Evolutionary conservation across 2,113 vertebrate species (phyloP).

Genomic region (Limnothrissa miodon): DNA sequence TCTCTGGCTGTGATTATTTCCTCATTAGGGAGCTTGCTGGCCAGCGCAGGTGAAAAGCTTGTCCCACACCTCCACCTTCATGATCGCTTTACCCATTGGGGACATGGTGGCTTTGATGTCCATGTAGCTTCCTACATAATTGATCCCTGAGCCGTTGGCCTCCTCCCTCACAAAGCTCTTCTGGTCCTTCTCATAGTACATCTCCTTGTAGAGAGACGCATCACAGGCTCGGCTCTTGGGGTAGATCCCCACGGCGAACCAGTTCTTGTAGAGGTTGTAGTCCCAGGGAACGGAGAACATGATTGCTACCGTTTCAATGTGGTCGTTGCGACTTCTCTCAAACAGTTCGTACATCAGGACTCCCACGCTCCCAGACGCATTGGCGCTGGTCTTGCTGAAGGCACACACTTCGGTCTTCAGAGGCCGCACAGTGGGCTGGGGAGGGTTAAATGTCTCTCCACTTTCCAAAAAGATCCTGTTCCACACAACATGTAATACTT

Average conservation of each 20-base stretch:
- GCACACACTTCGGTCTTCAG: slow-evolving; percentile 64
- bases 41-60: slow-evolving; percentile 51
- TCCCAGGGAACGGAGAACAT: slow-evolving; percentile 73
- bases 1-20: neutral
- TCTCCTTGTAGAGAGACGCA: slow-evolving; percentile 62
- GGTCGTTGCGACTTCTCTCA: slow-evolving; percentile 51
- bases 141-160: slow-evolving; percentile 63
- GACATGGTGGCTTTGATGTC: slow-evolving; percentile 67
- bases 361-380: slow-evolving; percentile 60
- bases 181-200: slow-evolving; percentile 68
- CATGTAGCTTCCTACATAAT: slow-evolving; percentile 52
- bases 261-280: slow-evolving; percentile 71
- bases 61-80: slow-evolving; percentile 73
- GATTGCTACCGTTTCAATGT: slow-evolving; percentile 60
- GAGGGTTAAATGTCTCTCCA: slow-evolving; percentile 64
- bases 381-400: slow-evolving; percentile 56
- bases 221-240: slow-evolving; percentile 57
- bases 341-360: slow-evolving; percentile 72
- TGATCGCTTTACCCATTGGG: slow-evolving; percentile 58
- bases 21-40: slow-evolving; percentile 43
- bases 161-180: slow-evolving; percentile 60
- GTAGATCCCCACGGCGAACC: slow-evolving; percentile 67
- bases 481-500: neutral
- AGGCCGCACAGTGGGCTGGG: slow-evolving; percentile 66
- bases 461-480: slow-evolving; percentile 63